Evolutionary conservation across 2,888 invertebrate species (phyloP).

Genomic region (Oscheius sp.): DNA sequence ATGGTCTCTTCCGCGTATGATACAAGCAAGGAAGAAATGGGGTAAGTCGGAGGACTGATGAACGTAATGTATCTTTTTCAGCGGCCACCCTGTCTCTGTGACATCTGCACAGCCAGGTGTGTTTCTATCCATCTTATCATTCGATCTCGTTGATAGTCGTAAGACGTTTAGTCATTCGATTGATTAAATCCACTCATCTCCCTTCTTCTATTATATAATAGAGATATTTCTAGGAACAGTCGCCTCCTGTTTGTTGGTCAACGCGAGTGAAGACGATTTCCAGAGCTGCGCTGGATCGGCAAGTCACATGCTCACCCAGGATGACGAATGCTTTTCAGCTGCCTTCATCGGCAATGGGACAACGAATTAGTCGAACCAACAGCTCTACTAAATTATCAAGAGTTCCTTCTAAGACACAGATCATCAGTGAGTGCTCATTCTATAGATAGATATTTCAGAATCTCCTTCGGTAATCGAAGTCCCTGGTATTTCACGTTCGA

Average conservation of each 20-base stretch:
- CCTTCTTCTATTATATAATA: neutral
- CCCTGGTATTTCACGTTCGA: constrained; percentile 40
- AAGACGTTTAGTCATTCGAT: neutral
- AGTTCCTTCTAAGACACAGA: constrained; percentile 24
- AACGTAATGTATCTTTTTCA: constrained; percentile 24
- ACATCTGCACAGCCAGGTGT: constrained; percentile 24
- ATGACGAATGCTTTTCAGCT: neutral
- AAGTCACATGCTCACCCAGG: constrained; percentile 8
- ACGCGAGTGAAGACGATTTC: constrained; percentile 27
- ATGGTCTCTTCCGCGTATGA: constrained; percentile 17
- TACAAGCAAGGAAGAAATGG: constrained; percentile 3
- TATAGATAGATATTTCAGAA: constrained; percentile 27
- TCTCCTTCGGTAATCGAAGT: constrained; percentile 51
- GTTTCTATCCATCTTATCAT: neutral
- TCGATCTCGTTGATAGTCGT: neutral
- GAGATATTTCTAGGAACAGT: constrained; percentile 20
- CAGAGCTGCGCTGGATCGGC: constrained; percentile 25
- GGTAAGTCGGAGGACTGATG: neutral
- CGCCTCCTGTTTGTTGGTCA: constrained; percentile 20
- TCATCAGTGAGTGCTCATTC: constrained; percentile 23
- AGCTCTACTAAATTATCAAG: neutral
- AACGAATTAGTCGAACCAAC: constrained; percentile 1
- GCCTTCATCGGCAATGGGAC: constrained; percentile 17
- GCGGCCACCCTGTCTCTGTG: constrained; percentile 11
- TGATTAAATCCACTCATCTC: too few species aligned